Evolutionary conservation across 2,888 invertebrate species (phyloP), one percentile per base, ranked within the genome.

Genomic region (Rhabditophanes sp.): DNA sequence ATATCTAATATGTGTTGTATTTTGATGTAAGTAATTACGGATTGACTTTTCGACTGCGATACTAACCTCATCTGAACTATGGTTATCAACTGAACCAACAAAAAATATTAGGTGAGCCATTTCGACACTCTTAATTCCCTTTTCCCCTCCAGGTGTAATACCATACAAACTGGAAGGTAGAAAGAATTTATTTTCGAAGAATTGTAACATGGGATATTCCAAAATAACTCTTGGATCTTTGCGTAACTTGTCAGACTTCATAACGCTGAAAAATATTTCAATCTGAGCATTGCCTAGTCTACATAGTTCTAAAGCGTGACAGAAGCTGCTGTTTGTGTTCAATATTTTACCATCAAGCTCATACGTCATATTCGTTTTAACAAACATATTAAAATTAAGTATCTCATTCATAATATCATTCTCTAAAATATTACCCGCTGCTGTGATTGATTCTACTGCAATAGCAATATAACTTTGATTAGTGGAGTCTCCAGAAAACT

Each of bases 151-250:
- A 29, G 47, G 20, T 24, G 42, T 37, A 7, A 62, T 59, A 7
- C 62, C 62, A 25, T 62, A 62, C 28, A 62, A 51, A 38, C 61
- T 57, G 9, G 56, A 55, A 7, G 63, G 56, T n/a, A 63, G 39
- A 40, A 64, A 63, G 38, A 64, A 50, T 30, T 54, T 58, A 27
- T 48, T 52, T 20, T 59, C 58, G 46, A 51, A 64, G 25, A 60
- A 56, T 27, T 58, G 52, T 51, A 64, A 51, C 5, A 55, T 52
- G 1, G 63, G 63, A 37, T 58, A 63, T 19, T 58, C 49, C 35
- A 62, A 39, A 23, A 36, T 34, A 19, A 62, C 46, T 17, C 56
- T 45, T 0, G 53, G 47, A 28, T 60, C 58, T 32, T 49, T 46
- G 6, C 51, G 50, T 1, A 60, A 44, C 56, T 59, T n/a, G n/a